Base-by-base conservation (phyloP, 2,797 vertebrate genomes). In the Lepus townsendii region DNA sequence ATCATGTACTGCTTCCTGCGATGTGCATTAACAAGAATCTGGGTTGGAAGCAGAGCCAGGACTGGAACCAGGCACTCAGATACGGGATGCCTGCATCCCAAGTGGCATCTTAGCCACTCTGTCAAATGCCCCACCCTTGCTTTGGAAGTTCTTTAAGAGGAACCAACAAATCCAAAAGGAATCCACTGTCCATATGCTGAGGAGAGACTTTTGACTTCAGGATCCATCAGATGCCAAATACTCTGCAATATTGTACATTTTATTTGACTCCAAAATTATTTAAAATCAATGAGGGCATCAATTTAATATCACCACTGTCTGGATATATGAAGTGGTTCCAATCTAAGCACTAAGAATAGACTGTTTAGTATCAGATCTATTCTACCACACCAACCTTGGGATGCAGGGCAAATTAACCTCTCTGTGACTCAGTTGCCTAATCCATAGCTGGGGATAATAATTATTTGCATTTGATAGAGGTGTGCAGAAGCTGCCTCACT, bases 191-290 rank as follows among this genome's bases (percentile, higher is more conserved):
- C 19, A 12, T 14, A 32, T 0, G 2, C 14, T 5, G 19, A 27
- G 13, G 42, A 60, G 2, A 38, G 38, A 32, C 54, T 66, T 86
- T 60, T 76, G 14, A 68, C 63, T 88, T 75, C 30, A 47, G 62
- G 92, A 38, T 60, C 17, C 16, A 19, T 38, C 27, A 17, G 90
- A 63, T 16, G 71, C 13, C 27, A 72, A 42, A 7, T 54, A 19
- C 50, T 62, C 26, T 85, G 24, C 9, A 80, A 12, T 38, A 2
- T 24, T 13, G 35, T 71, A 72, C 22, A 88, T 80, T 88, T n/a
- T 19, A 27, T 47, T 17, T 65, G 54, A 90, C 26, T 82, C 42
- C 92, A 72, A 95, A 94, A 76, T 78, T 76, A 84, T 62, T 86
- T 52, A 71, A 77, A 91, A 71, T 91, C 88, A 88, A 93, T 32